Evolutionary conservation across 2,888 invertebrate species (phyloP).

Genomic region (Myathropa florea): DNA sequence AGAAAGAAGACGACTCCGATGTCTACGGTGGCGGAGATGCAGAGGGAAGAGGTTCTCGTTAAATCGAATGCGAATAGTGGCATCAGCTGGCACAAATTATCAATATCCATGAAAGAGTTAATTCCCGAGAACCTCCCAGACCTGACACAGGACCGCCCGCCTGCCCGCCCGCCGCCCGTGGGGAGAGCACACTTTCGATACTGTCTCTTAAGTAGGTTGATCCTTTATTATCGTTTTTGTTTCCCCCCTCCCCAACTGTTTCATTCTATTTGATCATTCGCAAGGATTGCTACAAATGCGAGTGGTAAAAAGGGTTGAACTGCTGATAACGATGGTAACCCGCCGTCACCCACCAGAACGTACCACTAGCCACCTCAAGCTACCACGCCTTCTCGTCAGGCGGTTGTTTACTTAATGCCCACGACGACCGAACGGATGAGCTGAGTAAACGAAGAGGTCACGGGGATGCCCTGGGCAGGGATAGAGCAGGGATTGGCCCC

Average conservation of each 20-base stretch:
- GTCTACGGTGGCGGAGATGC: neutral
- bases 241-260: slow-evolving; percentile 6
- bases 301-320: slow-evolving; percentile 53
- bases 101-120: slow-evolving; percentile 69
- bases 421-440: slow-evolving; percentile 49
- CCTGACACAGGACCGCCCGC: neutral
- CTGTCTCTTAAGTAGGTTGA: slow-evolving; percentile 48
- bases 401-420: slow-evolving; percentile 54
- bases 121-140: slow-evolving; percentile 29
- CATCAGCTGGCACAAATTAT: slow-evolving; percentile 66
- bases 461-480: slow-evolving; percentile 23
- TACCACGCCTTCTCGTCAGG: slow-evolving; percentile 8
- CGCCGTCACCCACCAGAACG: neutral
- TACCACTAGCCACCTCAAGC: neutral
- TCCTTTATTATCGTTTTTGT: slow-evolving; percentile 58
- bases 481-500: slow-evolving; percentile 42
- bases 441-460: slow-evolving; percentile 38
- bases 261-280: slow-evolving; percentile 42
- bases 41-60: slow-evolving; percentile 18
- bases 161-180: neutral
- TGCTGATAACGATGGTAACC: slow-evolving; percentile 40
- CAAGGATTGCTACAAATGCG: slow-evolving; percentile 56
- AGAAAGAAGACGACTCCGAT: neutral
- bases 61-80: slow-evolving; percentile 44
- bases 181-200: neutral